Conservation (phyloP, 2,888 invertebrate genomes). For the Philhelius pedissequus region DNA sequence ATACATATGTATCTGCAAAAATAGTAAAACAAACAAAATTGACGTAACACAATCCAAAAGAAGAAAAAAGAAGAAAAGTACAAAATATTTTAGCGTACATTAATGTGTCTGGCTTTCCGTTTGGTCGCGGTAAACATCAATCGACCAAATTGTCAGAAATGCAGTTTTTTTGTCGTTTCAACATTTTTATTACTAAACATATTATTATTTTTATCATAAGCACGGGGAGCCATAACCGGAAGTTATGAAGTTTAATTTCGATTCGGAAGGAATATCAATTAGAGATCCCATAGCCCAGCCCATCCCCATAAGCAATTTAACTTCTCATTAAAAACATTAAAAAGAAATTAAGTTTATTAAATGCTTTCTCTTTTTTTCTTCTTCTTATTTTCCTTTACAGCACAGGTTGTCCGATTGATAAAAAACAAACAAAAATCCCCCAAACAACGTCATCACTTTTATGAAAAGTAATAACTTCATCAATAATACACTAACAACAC, state of each 20-base stretch:
- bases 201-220: not conserved
- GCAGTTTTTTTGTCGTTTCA: conserved; percentile 6
- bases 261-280: conserved; percentile 56
- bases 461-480: not conserved
- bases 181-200: not conserved
- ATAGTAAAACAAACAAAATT: conserved; percentile 6
- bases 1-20: conserved; percentile 7
- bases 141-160: conserved; percentile 26
- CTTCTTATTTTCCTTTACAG: conserved; percentile 27
- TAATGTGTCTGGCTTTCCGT: conserved; percentile 29
- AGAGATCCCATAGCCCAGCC: not conserved
- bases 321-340: conserved; percentile 31
- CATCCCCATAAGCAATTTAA: not conserved
- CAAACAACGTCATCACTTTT: conserved; percentile 19
- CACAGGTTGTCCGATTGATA: conserved; percentile 40
- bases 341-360: conserved; percentile 44
- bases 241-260: conserved; percentile 46
- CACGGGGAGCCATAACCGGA: conserved; percentile 34
- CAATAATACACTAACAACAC: not conserved
- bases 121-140: conserved; percentile 54
- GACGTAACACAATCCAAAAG: conserved; percentile 9
- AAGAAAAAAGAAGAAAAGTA: too few species aligned
- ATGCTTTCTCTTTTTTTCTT: conserved; percentile 49
- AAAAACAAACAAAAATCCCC: too few species aligned
- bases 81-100: conserved; percentile 31